Conservation (phyloP, 2,797 vertebrate species). For the Microcaecilia unicolor region DNA sequence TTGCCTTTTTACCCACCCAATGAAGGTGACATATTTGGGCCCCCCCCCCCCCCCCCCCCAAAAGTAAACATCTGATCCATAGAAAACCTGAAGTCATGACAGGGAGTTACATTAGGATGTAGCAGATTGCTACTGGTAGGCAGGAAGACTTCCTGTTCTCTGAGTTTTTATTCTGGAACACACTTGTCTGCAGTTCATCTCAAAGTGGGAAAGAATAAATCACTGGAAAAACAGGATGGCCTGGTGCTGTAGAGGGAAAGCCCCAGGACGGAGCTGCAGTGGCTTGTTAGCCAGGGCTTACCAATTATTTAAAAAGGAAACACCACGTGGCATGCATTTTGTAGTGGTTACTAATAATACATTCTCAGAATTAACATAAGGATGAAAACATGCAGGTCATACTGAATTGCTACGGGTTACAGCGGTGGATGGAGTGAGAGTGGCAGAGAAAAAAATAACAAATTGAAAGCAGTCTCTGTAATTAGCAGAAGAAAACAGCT, state of each 20-base stretch:
- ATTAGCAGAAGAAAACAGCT: too few relatives aligned
- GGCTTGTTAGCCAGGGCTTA: conserved; percentile 12
- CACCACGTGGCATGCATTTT: conserved; percentile 23
- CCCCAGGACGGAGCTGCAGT: conserved; percentile 23
- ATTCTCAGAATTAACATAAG: conserved; percentile 6
- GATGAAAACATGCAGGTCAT: too few relatives aligned
- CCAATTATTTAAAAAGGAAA: conserved; percentile 19
- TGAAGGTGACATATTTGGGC: conserved; percentile 43
- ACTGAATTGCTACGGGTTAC: too few relatives aligned
- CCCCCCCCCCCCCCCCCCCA: too few relatives aligned
- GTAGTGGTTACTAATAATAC: conserved; percentile 13
- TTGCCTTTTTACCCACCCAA: conserved; percentile 19
- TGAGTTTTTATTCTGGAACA: conserved; percentile 57
- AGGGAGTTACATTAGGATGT: conserved; percentile 40
- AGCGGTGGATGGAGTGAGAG: too few relatives aligned
- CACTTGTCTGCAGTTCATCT: conserved; percentile 60
- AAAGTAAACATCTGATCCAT: conserved; percentile 9
- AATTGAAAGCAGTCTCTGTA: too few relatives aligned
- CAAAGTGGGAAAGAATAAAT: conserved; percentile 61
- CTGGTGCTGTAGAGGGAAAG: conserved; percentile 35
- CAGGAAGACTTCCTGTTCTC: conserved; percentile 54
- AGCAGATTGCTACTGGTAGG: conserved; percentile 40
- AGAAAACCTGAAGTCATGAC: conserved; percentile 39
- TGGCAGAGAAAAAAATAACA: too few relatives aligned
- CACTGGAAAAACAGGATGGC: conserved; percentile 37